Evolutionary conservation across 2,113 vertebrate genomes (phyloP).

Genomic region (Myiozetetes cayanensis): DNA sequence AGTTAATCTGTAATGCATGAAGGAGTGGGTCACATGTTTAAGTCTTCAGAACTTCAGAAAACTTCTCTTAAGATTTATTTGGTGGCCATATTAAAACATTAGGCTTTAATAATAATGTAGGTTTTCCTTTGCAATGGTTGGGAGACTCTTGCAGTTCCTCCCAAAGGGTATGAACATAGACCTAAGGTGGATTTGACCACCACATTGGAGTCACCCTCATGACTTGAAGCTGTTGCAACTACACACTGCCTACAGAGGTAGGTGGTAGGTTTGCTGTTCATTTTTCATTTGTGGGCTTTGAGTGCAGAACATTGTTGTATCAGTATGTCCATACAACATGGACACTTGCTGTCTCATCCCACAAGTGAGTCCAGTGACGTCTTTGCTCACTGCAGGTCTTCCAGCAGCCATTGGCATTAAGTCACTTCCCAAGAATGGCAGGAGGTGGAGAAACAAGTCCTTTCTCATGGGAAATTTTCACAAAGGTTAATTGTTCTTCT

Average conservation of each 20-base stretch:
- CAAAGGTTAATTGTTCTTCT: not conserved
- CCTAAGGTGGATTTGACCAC: not conserved
- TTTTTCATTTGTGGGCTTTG: not conserved
- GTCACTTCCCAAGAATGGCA: not conserved
- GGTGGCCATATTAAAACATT: not conserved
- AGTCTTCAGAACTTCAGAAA: not conserved
- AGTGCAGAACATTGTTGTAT: rapidly evolving
- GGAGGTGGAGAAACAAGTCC: not conserved
- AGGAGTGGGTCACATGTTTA: not conserved
- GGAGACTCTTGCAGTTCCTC: not conserved
- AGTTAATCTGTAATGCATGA: not conserved
- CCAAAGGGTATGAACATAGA: not conserved
- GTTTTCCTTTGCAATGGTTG: not conserved
- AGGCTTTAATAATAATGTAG: too few relatives aligned
- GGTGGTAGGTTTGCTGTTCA: not conserved
- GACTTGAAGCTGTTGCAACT: not conserved
- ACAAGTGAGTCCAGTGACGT: not conserved
- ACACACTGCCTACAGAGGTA: not conserved
- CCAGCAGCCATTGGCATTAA: not conserved
- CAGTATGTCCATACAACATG: not conserved
- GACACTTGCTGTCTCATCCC: not conserved
- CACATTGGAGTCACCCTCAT: not conserved
- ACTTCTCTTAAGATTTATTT: not conserved
- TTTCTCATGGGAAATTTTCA: constrained; percentile 13
- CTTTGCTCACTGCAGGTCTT: not conserved